A percentile compares a stretch with the other conserved stretches of the same genome.
These are phyloP conservation scores for Cardiocondyla obscurior DNA, from an alignment of 1,140 invertebrate species.

Conservation along the genomic window DNA sequence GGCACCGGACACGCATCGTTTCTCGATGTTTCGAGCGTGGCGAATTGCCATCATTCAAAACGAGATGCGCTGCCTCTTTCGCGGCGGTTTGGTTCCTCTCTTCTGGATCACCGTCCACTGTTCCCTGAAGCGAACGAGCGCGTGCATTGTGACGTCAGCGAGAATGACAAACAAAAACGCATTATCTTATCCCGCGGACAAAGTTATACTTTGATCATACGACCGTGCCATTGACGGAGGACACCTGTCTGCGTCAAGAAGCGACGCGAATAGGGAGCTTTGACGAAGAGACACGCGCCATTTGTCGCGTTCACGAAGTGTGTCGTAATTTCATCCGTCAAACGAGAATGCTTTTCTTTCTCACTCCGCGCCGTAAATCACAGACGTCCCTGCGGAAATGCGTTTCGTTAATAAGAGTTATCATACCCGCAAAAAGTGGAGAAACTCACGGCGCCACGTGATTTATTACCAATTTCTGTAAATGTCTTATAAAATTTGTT, in stretches of 20 bases:
- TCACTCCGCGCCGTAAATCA: constrained; percentile 47
- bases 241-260: constrained; percentile 62
- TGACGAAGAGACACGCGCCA: constrained; percentile 69
- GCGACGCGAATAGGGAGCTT: constrained; percentile 64
- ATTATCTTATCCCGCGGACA: constrained; percentile 40
- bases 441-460: background rate
- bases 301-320: constrained; percentile 62
- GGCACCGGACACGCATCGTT: constrained; percentile 74
- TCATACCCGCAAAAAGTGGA: background rate
- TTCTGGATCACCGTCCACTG: background rate
- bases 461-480: background rate
- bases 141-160: constrained; percentile 36
- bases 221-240: constrained; percentile 40
- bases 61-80: constrained; percentile 27
- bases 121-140: constrained; percentile 32
- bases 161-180: constrained; percentile 44
- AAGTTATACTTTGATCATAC: constrained; percentile 39
- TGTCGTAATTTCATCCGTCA: constrained; percentile 74
- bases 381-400: constrained; percentile 36
- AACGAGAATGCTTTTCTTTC: constrained; percentile 60
- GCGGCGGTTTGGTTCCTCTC: constrained; percentile 3
- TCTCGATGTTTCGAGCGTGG: constrained; percentile 71
- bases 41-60: constrained; percentile 71
- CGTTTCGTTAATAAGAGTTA: constrained; percentile 34
- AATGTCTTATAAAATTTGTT: background rate